phyloP scores from a whole-genome alignment of 2,113 vertebrate species.

The Indicator indicator region DNA sequence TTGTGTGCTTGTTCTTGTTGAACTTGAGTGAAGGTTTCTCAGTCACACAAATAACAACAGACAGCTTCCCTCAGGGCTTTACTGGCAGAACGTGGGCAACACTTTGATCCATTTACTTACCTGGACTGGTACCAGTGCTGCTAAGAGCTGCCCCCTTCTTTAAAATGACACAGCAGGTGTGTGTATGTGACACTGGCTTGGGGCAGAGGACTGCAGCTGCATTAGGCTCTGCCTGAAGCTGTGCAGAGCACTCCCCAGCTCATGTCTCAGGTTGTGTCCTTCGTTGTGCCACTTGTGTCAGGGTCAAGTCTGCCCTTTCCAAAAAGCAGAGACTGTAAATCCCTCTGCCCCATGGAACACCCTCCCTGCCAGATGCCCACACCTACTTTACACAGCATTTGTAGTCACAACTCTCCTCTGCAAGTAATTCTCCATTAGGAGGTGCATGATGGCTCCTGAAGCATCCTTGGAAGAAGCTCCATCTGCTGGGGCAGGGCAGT shows the following conservation, averaged over 20 bases:
- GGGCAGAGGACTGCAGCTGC: not conserved
- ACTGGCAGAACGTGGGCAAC: not conserved
- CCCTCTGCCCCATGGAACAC: not conserved
- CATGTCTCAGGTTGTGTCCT: not conserved
- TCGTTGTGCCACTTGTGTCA: rapidly evolving
- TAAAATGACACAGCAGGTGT: not conserved
- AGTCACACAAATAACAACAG: not conserved
- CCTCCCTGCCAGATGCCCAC: rapidly evolving
- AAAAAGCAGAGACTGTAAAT: rapidly evolving
- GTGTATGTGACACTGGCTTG: rapidly evolving
- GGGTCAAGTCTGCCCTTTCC: not conserved
- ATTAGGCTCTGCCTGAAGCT: not conserved
- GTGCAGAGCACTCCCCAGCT: not conserved
- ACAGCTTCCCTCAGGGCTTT: not conserved
- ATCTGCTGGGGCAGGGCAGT: not conserved
- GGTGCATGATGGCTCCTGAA: not conserved
- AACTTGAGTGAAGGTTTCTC: not conserved
- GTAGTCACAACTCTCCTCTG: not conserved
- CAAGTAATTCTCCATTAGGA: not conserved
- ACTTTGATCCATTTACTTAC: not conserved
- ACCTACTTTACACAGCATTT: rapidly evolving
- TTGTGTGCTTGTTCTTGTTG: not conserved
- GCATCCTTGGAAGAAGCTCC: not conserved
- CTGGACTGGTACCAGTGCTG: not conserved
- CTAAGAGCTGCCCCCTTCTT: not conserved